A percentile compares a stretch with the other conserved stretches of the same genome.
phyloP scores from a whole-genome alignment of 2,797 vertebrate genomes.

The Periophthalmus magnuspinnatus region DNA sequence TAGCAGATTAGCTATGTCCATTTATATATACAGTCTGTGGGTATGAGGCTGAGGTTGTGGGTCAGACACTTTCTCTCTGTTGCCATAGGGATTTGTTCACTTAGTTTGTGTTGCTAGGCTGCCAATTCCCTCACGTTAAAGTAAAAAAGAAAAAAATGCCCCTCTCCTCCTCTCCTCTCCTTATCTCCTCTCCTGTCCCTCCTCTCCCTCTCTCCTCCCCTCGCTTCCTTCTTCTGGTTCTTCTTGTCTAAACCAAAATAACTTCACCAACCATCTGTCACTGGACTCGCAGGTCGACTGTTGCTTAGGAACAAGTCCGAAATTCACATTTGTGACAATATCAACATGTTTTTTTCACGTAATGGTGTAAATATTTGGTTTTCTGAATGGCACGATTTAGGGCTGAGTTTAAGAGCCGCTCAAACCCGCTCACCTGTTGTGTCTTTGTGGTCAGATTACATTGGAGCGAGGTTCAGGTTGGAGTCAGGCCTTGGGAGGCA shows the following conservation, averaged over 20 bases:
- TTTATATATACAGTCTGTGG: too few relatives aligned
- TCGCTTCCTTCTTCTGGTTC: conserved; percentile 16
- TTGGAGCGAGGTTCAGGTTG: too few relatives aligned
- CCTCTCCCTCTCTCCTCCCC: conserved; percentile 14
- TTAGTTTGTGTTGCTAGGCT: conserved; percentile 84
- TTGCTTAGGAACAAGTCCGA: conserved; percentile 82
- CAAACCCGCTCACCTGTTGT: too few relatives aligned
- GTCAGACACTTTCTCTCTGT: conserved; percentile 65
- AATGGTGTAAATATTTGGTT: conserved; percentile 32
- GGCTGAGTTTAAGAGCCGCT: too few relatives aligned
- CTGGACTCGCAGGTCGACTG: conserved; percentile 76
- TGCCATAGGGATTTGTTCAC: conserved; percentile 77
- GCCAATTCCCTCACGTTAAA: conserved; percentile 76
- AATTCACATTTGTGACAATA: conserved; percentile 51
- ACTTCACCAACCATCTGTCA: conserved; percentile 83
- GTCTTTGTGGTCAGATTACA: too few relatives aligned
- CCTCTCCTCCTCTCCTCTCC: conserved; percentile 56
- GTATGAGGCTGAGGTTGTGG: conserved; percentile 8
- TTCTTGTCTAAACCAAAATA: conserved; percentile 77
- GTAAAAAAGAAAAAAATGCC: conserved; percentile 66
- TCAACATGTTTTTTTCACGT: conserved; percentile 54
- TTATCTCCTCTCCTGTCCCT: conserved; percentile 54
- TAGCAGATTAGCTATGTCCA: too few relatives aligned
- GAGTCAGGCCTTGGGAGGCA: too few relatives aligned
- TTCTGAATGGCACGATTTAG: conserved; percentile 3